Conservation (phyloP, 2,113 vertebrate genomes). For the Calidris pugnax region DNA sequence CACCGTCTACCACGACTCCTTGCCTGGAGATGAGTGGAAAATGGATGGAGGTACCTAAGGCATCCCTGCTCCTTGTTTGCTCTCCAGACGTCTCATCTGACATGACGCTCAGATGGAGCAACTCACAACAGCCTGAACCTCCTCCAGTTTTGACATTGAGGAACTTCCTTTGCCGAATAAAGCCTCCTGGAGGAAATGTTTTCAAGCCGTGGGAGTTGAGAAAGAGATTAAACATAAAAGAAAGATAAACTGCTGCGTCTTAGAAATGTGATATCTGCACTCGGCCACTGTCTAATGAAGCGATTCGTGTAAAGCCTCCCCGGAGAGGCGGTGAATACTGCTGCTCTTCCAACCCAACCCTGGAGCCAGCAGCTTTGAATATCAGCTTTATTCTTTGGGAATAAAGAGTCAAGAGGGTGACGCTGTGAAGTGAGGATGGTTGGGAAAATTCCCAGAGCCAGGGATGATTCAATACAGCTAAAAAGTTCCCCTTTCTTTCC, state of each 20-base stretch:
- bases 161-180: not conserved
- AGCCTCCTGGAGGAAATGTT: not conserved
- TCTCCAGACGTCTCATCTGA: fast-evolving
- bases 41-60: not conserved
- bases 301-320: not conserved
- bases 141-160: not conserved
- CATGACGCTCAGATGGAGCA: not conserved
- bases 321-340: fast-evolving
- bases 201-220: not conserved
- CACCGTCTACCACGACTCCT: not conserved
- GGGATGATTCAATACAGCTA: fast-evolving
- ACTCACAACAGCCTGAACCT: not conserved
- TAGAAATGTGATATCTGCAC: fast-evolving
- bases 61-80: not conserved
- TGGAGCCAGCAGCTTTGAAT: not conserved
- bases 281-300: not conserved
- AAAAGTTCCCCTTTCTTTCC: not conserved
- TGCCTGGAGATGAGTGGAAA: not conserved
- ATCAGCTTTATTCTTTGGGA: not conserved
- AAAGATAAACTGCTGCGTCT: not conserved
- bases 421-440: not conserved
- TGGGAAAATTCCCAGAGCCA: not conserved
- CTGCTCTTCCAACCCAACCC: not conserved
- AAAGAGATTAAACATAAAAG: not conserved
- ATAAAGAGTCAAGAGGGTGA: not conserved